phyloP scores from a whole-genome alignment of 92 coral and sea anemone genomes.

The Epizoanthus fatuus region DNA sequence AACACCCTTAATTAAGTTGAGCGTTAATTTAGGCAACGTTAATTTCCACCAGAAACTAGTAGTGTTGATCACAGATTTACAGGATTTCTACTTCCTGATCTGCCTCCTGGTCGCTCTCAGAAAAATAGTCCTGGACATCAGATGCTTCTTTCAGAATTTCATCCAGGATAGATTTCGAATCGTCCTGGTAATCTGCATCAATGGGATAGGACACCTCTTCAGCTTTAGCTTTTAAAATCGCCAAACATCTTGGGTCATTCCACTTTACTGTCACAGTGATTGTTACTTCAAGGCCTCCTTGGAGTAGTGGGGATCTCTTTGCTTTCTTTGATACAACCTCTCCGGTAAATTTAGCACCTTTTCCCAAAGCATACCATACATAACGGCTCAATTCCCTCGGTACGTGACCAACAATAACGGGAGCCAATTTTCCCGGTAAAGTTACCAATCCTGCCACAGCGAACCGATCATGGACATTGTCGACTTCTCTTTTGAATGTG shows the following conservation, averaged over 20 bases:
- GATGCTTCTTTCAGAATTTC: no score
- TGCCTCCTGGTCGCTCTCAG: neutral
- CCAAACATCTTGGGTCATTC: constrained; percentile 30
- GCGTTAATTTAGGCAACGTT: no score
- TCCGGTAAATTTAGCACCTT: constrained; percentile 61
- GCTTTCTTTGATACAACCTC: constrained; percentile 2
- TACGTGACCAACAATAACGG: constrained; percentile 52
- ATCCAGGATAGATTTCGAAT: neutral
- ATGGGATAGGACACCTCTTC: constrained; percentile 30
- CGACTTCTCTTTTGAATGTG: constrained; percentile 39
- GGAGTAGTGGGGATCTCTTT: constrained; percentile 5
- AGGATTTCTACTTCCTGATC: constrained; percentile 3
- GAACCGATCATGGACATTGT: constrained; percentile 39
- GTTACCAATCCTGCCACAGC: constrained; percentile 54
- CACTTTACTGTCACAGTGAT: neutral
- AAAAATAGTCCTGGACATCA: neutral
- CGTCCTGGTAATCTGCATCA: neutral
- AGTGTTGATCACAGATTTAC: constrained; percentile 1
- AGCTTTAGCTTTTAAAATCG: constrained; percentile 27
- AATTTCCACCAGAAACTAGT: no score
- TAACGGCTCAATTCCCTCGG: constrained; percentile 55
- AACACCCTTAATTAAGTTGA: no score
- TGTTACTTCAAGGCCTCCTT: neutral
- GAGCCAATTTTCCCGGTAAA: constrained; percentile 24
- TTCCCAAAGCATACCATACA: constrained; percentile 59